Base-by-base conservation (phyloP, 2,888 invertebrate genomes). In the Agonopterix arenella region DNA sequence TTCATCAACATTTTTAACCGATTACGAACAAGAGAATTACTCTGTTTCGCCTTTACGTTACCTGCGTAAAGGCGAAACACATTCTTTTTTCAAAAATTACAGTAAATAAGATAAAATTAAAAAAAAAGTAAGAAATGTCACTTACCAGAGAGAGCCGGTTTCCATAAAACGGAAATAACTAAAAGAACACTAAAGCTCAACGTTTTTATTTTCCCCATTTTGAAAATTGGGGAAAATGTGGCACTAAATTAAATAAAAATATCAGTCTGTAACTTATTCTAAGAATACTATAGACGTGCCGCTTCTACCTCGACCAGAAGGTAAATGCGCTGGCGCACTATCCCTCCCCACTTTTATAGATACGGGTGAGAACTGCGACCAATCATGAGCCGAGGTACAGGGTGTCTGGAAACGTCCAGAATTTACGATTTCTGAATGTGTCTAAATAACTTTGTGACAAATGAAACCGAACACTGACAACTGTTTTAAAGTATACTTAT, bases 81-180 rank as follows among this genome's bases (percentile, higher is more conserved):
- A n/a, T n/a, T n/a, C n/a, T n/a, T 13, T 13, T 13, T 13, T 2
- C 13, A 13, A 13, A 13, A 1, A 13, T 2, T 13, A 13, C 13
- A 13, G 13, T 13, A 28, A 28, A 5, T 1, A 7, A 28, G 1
- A 28, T 28, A 7, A 28, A 28, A 28, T 5, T 5, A 28, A 28
- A 28, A 28, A 28, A 2, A 37, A 37, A 37, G 2, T 28, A 8
- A 57, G 57, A 50, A 56, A n/a, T n/a, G n/a, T 51, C 55, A 86
- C 88, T 83, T 53, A 88, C 88, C 84, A 52, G 70, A 62, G 38
- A 60, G 61, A 40, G 77, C 80, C 16, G 88, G 82, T 63, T 77
- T 81, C 88, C 88, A 86, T 71, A 88, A 73, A 76, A 86, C 80
- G 69, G 84, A 75, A 70, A 88, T 62, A 61, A 81, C 61, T 56